phyloP scores from a whole-genome alignment of 2,888 invertebrate genomes.

The Anthoptus insignis region DNA sequence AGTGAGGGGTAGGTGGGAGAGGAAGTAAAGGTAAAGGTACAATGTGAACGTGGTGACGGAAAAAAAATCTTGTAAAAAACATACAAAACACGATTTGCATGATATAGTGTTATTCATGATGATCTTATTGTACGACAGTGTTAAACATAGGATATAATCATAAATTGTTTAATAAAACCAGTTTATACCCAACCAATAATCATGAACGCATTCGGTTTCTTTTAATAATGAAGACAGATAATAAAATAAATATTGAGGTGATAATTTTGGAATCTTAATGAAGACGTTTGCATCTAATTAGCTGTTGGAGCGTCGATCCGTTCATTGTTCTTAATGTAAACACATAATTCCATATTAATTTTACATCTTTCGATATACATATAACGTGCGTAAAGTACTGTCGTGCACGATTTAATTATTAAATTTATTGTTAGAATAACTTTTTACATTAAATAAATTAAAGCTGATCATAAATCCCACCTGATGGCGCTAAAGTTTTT shows the following conservation, averaged over 20 bases:
- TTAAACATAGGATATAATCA: background rate
- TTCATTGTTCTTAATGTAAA: conserved; percentile 51
- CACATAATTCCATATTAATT: conserved; percentile 59
- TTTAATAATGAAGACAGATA: conserved; percentile 5
- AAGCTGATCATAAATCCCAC: too few relatives aligned
- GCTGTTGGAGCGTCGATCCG: conserved; percentile 41
- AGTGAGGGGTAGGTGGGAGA: too few relatives aligned
- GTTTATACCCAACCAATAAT: too few relatives aligned
- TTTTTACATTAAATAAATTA: too few relatives aligned
- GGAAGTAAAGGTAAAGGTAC: too few relatives aligned
- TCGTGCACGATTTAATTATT: background rate
- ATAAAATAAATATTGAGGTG: conserved; percentile 27
- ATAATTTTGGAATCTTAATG: conserved; percentile 36
- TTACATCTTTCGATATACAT: conserved; percentile 55
- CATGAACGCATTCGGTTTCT: background rate
- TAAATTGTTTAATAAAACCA: too few relatives aligned
- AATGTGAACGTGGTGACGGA: too few relatives aligned
- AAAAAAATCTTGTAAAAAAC: too few relatives aligned
- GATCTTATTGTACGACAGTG: background rate
- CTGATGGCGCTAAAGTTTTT: too few relatives aligned
- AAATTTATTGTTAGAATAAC: too few relatives aligned
- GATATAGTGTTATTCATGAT: too few relatives aligned
- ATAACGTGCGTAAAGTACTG: conserved; percentile 29
- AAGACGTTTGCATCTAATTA: conserved; percentile 49
- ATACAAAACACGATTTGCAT: too few relatives aligned